Percentiles rank a stretch among this genome's conserved stretches.
phyloP scores from a whole-genome alignment of 2,797 vertebrate species.

The Clarias platycephalus region DNA sequence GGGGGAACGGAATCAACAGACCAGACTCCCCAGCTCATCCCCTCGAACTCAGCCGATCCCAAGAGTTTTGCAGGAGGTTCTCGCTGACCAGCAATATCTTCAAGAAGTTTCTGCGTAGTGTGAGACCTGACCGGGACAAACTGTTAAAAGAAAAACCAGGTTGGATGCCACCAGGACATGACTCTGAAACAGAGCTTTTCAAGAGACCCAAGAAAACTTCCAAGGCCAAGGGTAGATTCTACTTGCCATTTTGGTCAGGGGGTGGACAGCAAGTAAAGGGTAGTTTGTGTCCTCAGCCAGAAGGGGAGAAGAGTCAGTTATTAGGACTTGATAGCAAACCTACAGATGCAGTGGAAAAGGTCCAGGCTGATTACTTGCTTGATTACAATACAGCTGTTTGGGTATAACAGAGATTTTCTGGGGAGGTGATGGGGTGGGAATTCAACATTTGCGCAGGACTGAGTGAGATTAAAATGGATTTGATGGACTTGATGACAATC shows the following conservation, averaged over 20 bases:
- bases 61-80: slow-evolving; percentile 89
- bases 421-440: background rate
- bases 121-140: slow-evolving; percentile 89
- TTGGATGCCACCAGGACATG: slow-evolving; percentile 79
- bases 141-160: slow-evolving; percentile 91
- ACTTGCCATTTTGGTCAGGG: slow-evolving; percentile 77
- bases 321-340: slow-evolving; percentile 66
- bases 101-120: slow-evolving; percentile 90
- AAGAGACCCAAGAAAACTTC: slow-evolving; percentile 84
- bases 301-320: slow-evolving; percentile 63
- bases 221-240: slow-evolving; percentile 84
- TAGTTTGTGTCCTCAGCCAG: slow-evolving; percentile 62
- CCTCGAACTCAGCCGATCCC: slow-evolving; percentile 74
- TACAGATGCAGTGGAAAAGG: slow-evolving; percentile 64
- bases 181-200: slow-evolving; percentile 71
- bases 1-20: slow-evolving; percentile 64
- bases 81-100: slow-evolving; percentile 94
- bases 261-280: slow-evolving; percentile 72
- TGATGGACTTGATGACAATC: slow-evolving; percentile 66
- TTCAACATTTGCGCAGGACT: slow-evolving; percentile 2
- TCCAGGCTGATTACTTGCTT: slow-evolving; percentile 75
- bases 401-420: slow-evolving; percentile 77
- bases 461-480: slow-evolving; percentile 9
- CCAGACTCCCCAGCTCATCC: slow-evolving; percentile 70
- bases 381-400: slow-evolving; percentile 94